Base-by-base conservation (phyloP, 2,113 vertebrate genomes). In the Maccullochella peelii region DNA sequence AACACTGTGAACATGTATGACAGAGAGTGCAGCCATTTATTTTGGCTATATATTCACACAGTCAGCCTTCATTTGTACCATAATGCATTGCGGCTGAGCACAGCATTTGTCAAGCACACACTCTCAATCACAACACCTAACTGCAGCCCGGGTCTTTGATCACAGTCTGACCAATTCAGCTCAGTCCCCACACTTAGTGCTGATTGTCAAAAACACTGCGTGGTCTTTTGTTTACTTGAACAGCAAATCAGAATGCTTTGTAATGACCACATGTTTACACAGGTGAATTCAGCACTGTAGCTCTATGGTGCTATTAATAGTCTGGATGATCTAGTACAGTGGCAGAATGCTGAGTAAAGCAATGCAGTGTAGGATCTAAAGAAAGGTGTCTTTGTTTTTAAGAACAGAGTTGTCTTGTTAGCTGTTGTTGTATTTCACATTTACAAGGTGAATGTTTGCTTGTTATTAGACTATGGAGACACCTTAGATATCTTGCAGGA, bases 21-120 rank as follows among this genome's bases (percentile, higher is more conserved):
- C 69, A 68, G 21, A 73, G 69, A 33, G 33, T 61, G 36, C n/a
- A 42, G 14, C 68, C 75, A 89, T 90, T 89, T 80, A 74, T 85
- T 80, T 71, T 49, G 23, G 50, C 76, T 84, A 58, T 68, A 86
- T 81, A 84, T 78, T 82, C 30, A 62, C 66, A 76, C 33, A 33
- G 78, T 76, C 86, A 79, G 77, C 77, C 42, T 78, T 84, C 69
- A 69, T 75, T 40, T 52, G 54, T 50, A 23, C 54, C 25, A 38
- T 42, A 69, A 80, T 79, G n/a, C 63, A 80, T 59, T 79, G 82
- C 67, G 67, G 69, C 71, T 73, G 76, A 88, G 77, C 3, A 27
- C 55, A 40, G 38, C 84, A 91, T 91, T 83, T 52, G 50, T 89
- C 82, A 91, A 65, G 40, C 16, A 12, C 52, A 49, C 50, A 3